Evolutionary conservation across 1,140 invertebrate species (phyloP).

Genomic region (Eubasilissa regina): DNA sequence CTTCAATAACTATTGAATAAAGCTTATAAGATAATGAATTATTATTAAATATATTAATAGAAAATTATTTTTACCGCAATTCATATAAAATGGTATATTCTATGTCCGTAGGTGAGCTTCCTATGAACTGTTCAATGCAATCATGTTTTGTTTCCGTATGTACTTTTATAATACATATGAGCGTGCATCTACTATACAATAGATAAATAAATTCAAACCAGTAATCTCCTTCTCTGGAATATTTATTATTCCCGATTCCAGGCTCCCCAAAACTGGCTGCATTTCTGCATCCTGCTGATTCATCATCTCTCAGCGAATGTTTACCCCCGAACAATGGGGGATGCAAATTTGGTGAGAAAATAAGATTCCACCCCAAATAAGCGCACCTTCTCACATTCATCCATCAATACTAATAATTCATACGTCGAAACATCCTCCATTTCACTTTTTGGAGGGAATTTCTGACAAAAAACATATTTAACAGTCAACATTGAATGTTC

Average conservation of each 20-base stretch:
- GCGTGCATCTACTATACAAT: neutral
- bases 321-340: slow-evolving; percentile 32
- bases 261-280: slow-evolving; percentile 47
- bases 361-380: slow-evolving; percentile 48
- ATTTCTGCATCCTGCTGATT: slow-evolving; percentile 52
- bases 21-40: too few species aligned
- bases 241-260: neutral
- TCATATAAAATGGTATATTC: too few species aligned
- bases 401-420: slow-evolving; percentile 3
- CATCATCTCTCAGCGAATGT: slow-evolving; percentile 51
- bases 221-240: neutral
- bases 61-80: too few species aligned
- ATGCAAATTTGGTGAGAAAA: slow-evolving; percentile 59
- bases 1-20: too few species aligned
- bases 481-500: slow-evolving; percentile 25
- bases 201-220: neutral
- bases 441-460: neutral
- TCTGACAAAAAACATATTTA: slow-evolving; percentile 32
- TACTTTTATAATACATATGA: too few species aligned
- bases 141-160: too few species aligned
- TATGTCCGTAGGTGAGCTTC: neutral
- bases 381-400: neutral
- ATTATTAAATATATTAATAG: too few species aligned
- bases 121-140: too few species aligned
- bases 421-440: neutral